Evolutionary conservation across 2,113 vertebrate genomes (phyloP), one percentile per base, ranked within the genome.

Genomic region (Nothobranchius kuhntae): DNA sequence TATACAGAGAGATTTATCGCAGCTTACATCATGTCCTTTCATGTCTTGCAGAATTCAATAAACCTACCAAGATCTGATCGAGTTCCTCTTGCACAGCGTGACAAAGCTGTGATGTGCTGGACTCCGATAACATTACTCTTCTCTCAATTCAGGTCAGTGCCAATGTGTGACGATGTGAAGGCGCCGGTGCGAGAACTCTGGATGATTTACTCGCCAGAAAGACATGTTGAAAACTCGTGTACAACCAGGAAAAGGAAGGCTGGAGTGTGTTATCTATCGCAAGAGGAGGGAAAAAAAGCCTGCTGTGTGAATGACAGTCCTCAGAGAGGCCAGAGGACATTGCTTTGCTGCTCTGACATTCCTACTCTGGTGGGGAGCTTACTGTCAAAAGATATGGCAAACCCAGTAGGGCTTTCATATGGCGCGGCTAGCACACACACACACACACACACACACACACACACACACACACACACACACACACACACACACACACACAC

Each of bases 281-380:
- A 13, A 51, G 47, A 15, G 38, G 13, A 40, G 46, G 53, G 35
- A 75, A 59, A 40, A 9, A 70, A 30, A 62, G 17, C 69, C 38
- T 47, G 53, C 61, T 81, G 76, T 78, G 76, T 89, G 85, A 86
- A 71, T 84, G 87, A 87, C 89, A 79, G 75, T 78, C 56, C 78
- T 59, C 58, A 42, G 71, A 74, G 68, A 80, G 75, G 66, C 52
- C 57, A 57, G 58, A 84, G 86, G 86, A 86, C 85, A 71, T 78
- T 68, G 68, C 71, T 65, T 69, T 72, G 67, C 77, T 80, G 77
- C 15, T 38, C 53, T 79, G 84, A 89, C 84, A 86, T 88, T 80
- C 66, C 60, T 73, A 75, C 62, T 64, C 60, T 63, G 62, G 65
- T 73, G 38, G 73, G 59, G 66, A 83, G 80, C 73, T 68, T 71